These are phyloP conservation scores for Helarctos malayanus DNA, from an alignment of 2,797 vertebrate genomes.

Conservation along the genomic window DNA sequence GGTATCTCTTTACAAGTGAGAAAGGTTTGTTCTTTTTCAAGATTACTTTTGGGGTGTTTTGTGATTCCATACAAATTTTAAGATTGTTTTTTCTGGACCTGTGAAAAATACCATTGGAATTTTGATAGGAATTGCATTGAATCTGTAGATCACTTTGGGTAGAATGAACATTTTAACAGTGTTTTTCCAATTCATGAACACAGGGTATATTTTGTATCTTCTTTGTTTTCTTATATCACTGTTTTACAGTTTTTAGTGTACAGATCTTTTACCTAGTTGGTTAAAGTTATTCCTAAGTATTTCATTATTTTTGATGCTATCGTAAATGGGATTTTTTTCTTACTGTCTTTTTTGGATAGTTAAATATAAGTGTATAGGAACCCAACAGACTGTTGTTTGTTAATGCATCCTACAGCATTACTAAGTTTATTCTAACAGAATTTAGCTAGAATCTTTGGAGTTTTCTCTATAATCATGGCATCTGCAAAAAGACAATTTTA, in stretches of 20 bases:
- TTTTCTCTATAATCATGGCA: neutral
- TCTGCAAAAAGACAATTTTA: neutral
- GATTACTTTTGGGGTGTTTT: neutral
- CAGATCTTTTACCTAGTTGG: neutral
- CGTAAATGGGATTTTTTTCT: constrained; percentile 18
- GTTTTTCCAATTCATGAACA: neutral
- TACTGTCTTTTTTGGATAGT: neutral
- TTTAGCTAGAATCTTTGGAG: neutral
- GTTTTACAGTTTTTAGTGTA: neutral
- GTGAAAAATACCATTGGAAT: neutral
- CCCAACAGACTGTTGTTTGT: neutral
- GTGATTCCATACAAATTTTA: neutral
- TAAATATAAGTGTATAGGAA: neutral
- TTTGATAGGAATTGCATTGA: neutral
- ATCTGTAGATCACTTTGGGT: neutral
- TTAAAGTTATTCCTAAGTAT: neutral
- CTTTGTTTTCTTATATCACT: neutral
- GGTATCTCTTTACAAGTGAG: neutral
- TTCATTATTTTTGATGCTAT: neutral
- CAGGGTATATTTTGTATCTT: neutral
- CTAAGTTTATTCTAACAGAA: neutral
- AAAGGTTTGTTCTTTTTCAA: constrained; percentile 1
- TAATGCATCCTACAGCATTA: neutral
- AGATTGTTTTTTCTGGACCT: neutral
- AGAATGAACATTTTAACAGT: neutral